phyloP scores from a whole-genome alignment of 2,888 invertebrate species.

The Drosophila parthenogenetica region DNA sequence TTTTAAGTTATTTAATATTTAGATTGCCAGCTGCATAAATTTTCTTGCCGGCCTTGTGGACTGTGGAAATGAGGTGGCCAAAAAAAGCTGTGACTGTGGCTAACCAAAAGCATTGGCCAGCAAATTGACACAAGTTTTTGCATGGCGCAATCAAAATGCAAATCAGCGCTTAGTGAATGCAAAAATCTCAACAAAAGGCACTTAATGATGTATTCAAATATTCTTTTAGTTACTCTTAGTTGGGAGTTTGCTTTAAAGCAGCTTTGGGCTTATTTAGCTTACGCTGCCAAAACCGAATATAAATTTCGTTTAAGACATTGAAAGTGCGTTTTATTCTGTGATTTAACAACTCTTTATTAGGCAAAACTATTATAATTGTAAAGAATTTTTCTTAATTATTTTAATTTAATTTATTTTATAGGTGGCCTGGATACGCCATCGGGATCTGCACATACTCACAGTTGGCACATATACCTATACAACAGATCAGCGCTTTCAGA shows the following conservation, averaged over 20 bases:
- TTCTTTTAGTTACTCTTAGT: neutral
- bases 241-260: too few species aligned
- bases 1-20: constrained; percentile 74
- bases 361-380: too few species aligned
- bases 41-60: constrained; percentile 21
- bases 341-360: too few species aligned
- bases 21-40: constrained; percentile 69
- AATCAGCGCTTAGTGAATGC: constrained; percentile 37
- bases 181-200: constrained; percentile 27
- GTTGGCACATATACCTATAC: constrained; percentile 96
- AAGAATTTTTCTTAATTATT: neutral
- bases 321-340: too few species aligned
- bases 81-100: neutral
- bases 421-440: constrained; percentile 96
- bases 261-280: too few species aligned
- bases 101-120: constrained; percentile 29
- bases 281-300: too few species aligned
- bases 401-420: constrained; percentile 83
- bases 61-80: neutral
- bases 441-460: constrained; percentile 95
- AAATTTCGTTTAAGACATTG: too few species aligned
- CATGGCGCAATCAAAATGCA: constrained; percentile 56
- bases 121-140: constrained; percentile 48
- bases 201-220: constrained; percentile 45
- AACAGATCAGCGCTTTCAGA: constrained; percentile 94